These are phyloP conservation scores for Manis pentadactyla DNA, from an alignment of 2,797 vertebrate species.

Conservation along the genomic window DNA sequence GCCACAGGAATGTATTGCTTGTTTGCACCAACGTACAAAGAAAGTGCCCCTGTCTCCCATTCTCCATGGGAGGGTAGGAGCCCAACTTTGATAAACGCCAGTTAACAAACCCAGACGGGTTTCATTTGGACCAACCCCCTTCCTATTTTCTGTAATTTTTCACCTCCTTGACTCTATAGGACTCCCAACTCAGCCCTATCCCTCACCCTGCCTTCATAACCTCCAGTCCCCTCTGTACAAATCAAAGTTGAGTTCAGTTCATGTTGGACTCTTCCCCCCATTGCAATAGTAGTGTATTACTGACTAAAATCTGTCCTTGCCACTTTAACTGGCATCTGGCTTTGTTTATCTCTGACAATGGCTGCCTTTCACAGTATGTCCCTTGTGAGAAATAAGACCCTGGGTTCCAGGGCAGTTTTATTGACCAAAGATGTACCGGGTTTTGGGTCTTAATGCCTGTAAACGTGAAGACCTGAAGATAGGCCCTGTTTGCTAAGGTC, in stretches of 20 bases:
- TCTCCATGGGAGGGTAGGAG: neutral
- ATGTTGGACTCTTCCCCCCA: neutral
- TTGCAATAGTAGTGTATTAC: neutral
- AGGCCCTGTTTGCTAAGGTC: neutral
- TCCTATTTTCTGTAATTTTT: neutral
- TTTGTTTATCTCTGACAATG: neutral
- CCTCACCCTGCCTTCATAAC: neutral
- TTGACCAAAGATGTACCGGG: neutral
- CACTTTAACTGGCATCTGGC: neutral
- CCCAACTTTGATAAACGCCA: neutral
- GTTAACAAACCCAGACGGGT: neutral
- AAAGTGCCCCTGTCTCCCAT: neutral
- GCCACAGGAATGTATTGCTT: neutral
- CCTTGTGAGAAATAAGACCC: neutral
- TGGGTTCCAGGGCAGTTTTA: neutral
- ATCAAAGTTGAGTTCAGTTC: neutral
- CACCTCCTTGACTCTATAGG: neutral
- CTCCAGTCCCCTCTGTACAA: neutral
- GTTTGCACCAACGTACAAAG: neutral
- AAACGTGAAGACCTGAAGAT: neutral
- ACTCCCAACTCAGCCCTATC: no score
- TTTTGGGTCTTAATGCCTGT: neutral
- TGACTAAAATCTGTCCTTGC: neutral
- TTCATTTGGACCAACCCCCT: neutral
- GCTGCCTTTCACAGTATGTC: neutral